These are phyloP conservation scores for cat (Felis catus) DNA, from an alignment of 2,113 vertebrate genomes.

Conservation along the genomic window DNA sequence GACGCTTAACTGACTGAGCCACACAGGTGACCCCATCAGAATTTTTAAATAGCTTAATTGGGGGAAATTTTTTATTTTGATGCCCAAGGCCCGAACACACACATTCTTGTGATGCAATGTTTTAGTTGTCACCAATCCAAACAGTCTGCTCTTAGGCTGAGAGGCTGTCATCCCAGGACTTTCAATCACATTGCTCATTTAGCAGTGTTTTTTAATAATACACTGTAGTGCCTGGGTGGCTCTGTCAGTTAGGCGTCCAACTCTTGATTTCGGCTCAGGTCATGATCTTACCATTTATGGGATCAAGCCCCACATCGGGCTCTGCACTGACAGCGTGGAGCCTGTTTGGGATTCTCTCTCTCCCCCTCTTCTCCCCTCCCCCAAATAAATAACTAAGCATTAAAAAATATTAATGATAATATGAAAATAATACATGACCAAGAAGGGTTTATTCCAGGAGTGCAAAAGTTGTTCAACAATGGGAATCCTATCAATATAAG, in stretches of 20 bases:
- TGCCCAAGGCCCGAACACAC: background rate
- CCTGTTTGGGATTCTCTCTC: no score
- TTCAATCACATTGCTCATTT: background rate
- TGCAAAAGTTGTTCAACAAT: background rate
- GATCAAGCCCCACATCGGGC: no score
- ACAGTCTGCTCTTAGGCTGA: background rate
- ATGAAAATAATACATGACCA: background rate
- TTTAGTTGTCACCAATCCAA: no score
- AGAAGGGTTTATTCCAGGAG: background rate
- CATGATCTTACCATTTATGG: no score
- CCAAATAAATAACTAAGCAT: no score
- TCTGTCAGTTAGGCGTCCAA: no score
- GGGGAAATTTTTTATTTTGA: background rate
- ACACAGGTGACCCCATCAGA: background rate
- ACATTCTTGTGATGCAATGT: background rate
- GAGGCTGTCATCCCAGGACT: background rate
- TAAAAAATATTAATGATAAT: background rate
- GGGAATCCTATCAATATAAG: background rate
- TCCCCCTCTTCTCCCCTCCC: no score
- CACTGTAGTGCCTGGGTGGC: background rate
- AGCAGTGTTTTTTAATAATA: background rate
- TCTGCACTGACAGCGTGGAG: no score
- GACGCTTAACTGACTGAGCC: no score
- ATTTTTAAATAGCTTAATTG: background rate
- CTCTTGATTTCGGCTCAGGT: no score